Evolutionary conservation across 2,888 invertebrate genomes (phyloP).

Genomic region (Bimastos eiseni): DNA sequence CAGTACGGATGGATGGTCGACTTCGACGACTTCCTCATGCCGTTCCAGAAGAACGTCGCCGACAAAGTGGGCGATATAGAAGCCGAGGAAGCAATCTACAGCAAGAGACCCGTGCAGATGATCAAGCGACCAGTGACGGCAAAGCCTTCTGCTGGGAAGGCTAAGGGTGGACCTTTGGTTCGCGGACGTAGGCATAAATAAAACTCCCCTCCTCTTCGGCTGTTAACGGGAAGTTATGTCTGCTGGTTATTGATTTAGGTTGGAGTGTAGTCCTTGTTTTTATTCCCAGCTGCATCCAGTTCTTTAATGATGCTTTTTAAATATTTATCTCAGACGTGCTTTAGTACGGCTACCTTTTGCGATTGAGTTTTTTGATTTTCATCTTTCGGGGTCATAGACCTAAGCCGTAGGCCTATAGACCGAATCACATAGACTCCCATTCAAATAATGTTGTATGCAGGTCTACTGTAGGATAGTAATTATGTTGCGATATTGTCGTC

Average conservation of each 20-base stretch:
- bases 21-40: slow-evolving; percentile 60
- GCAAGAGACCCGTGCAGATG: slow-evolving; percentile 18
- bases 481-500: too few relatives aligned
- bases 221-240: neutral
- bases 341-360: neutral
- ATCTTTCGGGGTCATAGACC: neutral
- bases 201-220: neutral
- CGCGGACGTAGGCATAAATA: neutral
- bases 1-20: slow-evolving; percentile 62
- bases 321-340: neutral
- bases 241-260: neutral
- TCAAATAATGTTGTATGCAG: neutral
- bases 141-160: neutral
- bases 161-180: neutral
- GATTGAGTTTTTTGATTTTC: neutral
- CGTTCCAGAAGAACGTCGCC: slow-evolving; percentile 57
- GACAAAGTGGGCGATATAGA: slow-evolving; percentile 30
- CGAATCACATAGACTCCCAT: neutral
- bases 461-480: neutral
- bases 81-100: neutral
- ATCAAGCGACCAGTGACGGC: slow-evolving; percentile 8
- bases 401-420: too few relatives aligned
- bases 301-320: neutral
- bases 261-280: neutral
- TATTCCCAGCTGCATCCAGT: neutral